Percentiles rank a stretch among this genome's conserved stretches.
These are phyloP conservation scores for Gadus chalcogrammus DNA, from an alignment of 2,113 vertebrate species.

Conservation along the genomic window DNA sequence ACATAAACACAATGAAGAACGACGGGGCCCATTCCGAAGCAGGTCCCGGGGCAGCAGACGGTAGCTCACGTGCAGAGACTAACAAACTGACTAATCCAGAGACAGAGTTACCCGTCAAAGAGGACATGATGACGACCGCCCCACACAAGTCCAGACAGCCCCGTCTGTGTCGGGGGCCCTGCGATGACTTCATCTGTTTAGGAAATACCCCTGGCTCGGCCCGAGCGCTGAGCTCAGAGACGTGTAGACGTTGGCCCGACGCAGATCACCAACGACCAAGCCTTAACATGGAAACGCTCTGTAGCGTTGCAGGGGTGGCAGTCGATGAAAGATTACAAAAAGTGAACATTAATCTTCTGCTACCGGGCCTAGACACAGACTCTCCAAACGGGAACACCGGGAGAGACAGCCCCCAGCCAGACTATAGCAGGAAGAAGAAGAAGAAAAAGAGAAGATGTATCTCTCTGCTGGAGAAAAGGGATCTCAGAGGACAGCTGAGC, in stretches of 20 bases:
- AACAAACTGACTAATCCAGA: slow-evolving; percentile 28
- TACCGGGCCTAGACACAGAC: slow-evolving; percentile 5
- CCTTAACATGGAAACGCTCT: slow-evolving; percentile 3
- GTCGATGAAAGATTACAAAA: slow-evolving; percentile 16
- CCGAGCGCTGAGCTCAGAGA: not conserved
- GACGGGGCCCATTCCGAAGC: slow-evolving; percentile 12
- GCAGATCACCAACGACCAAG: slow-evolving; percentile 4
- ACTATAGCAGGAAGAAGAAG: slow-evolving; percentile 59
- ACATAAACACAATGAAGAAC: slow-evolving; percentile 34
- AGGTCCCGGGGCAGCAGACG: slow-evolving; percentile 19
- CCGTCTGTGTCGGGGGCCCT: slow-evolving; percentile 21
- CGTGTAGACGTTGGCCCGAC: slow-evolving; percentile 11
- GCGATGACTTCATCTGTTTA: not conserved
- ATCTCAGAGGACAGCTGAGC: slow-evolving; percentile 15
- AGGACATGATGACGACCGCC: slow-evolving; percentile 16
- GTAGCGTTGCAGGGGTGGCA: slow-evolving; percentile 5
- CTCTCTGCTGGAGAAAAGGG: slow-evolving; percentile 38
- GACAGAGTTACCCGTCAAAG: slow-evolving; percentile 34
- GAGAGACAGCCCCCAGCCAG: slow-evolving; percentile 28
- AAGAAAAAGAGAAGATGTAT: slow-evolving; percentile 63
- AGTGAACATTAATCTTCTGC: not conserved
- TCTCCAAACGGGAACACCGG: slow-evolving; percentile 30
- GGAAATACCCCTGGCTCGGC: not conserved
- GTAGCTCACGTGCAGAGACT: slow-evolving; percentile 24
- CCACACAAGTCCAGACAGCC: slow-evolving; percentile 19